A percentile compares a stretch with the other conserved stretches of the same genome.
These are phyloP conservation scores for Ceratina australensis DNA, from an alignment of 1,140 invertebrate species.

Conservation along the genomic window DNA sequence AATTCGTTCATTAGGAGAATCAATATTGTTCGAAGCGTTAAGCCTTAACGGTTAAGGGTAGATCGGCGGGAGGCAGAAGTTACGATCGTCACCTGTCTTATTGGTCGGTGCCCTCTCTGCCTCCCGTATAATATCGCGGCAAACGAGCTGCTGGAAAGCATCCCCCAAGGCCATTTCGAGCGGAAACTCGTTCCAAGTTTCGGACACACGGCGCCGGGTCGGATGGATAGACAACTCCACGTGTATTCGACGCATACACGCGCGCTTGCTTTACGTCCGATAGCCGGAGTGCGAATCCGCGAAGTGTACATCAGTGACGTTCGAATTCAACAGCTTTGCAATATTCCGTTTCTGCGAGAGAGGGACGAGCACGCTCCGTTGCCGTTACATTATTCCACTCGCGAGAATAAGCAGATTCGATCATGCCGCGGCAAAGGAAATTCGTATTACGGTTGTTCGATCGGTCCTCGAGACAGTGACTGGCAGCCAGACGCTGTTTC, in stretches of 20 bases:
- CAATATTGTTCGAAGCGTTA: conserved; percentile 53
- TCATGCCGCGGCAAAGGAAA: conserved; percentile 61
- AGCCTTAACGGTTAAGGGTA: not conserved
- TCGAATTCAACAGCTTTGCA: conserved; percentile 32
- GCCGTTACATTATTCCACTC: conserved; percentile 52
- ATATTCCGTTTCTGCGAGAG: conserved; percentile 45
- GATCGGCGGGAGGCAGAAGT: conserved; percentile 14
- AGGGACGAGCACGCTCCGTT: conserved; percentile 13
- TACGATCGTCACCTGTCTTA: conserved; percentile 54
- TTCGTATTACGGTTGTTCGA: conserved; percentile 51
- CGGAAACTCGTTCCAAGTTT: conserved; percentile 57
- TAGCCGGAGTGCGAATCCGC: not conserved
- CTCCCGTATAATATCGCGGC: conserved; percentile 52
- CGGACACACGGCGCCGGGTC: conserved; percentile 32
- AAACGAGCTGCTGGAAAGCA: conserved; percentile 51
- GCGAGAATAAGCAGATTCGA: conserved; percentile 56
- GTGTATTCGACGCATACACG: not conserved
- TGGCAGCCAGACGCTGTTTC: conserved; percentile 55
- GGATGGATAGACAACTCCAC: not conserved
- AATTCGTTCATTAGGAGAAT: conserved; percentile 65
- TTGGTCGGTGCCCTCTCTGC: conserved; percentile 49
- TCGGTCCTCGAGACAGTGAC: conserved; percentile 49
- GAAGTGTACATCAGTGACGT: conserved; percentile 31
- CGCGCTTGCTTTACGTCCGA: not conserved
- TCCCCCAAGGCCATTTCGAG: conserved; percentile 44